Evolutionary conservation across 1,140 invertebrate species (phyloP), one percentile per base, ranked within the genome.

Genomic region (Drosophila sp.): DNA sequence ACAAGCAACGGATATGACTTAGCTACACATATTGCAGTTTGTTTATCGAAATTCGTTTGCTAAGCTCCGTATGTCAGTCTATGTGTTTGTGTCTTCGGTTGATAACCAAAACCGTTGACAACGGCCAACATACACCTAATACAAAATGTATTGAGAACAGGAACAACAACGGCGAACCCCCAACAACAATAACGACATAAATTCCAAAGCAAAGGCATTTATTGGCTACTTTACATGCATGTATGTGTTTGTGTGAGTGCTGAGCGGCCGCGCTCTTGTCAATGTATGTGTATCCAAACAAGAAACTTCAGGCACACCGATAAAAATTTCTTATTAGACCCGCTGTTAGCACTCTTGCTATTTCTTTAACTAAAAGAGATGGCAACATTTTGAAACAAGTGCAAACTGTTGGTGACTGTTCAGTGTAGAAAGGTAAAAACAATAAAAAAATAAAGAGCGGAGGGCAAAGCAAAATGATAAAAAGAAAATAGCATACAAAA

Each of bases 81-180:
- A 2, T 50, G 46, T 50, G 27, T 50, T 57, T 18, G 48, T 61
- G 66, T 56, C 45, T 38, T 59, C 43, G 56, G 67, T 78, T 83
- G 83, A 87, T 87, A 87, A 87, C 75, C 65, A 50, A 77, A 71
- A 58, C 64, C 76, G 78, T 87, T 82, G 82, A 87, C 82, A 76
- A 87, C 57, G 58, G 41, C 40, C 57, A 36, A 29, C 43, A 64
- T 27, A 69, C n/a, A 62, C 27, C 65, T 63, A 70, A 63, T 74
- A 62, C 78, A 78, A 89, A 78, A 76, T 76, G 72, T 82, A 89
- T 82, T 82, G 83, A 64, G 82, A 79, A 87, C 72, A 59, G 45
- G 46, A 75, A 73, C 40, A 70, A 70, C 59, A 66, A 57, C 41
- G 27, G 13, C 40, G 50, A 54, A 53, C 29, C 29, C 50, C 71